Evolutionary conservation across 2,888 invertebrate genomes (phyloP), one percentile per base, ranked within the genome.

Genomic region (Scaptodrosophila latifasciaeformis): DNA sequence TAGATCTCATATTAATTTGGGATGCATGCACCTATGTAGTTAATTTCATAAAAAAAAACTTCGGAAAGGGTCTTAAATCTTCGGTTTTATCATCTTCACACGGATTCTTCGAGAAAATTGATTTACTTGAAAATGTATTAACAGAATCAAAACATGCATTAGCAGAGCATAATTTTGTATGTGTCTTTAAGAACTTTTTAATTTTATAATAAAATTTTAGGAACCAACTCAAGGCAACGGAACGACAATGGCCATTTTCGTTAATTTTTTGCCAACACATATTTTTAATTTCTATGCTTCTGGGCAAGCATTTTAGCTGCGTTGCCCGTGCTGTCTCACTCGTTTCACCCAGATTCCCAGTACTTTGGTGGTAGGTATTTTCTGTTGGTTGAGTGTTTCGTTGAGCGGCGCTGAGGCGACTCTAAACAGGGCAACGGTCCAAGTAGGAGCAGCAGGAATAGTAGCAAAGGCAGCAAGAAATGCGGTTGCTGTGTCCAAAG

Each of bases 401-500:
- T n/a, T n/a, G n/a, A n/a, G n/a, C 9, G 27, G 27, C 9, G 60
- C 50, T 34, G 62, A 17, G 13, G 37, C 59, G 53, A 60, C 65
- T 63, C 72, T 62, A 79, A 71, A 72, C 68, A 68, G 77, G 77
- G 80, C 72, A 75, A 60, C 53, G 67, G 65, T 67, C 70, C 70
- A 67, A 65, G 65, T 57, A 62, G 60, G 49, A 67, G 56, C 39
- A 6, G 13, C 12, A 43, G 43, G 7, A 43, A 54, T 6, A 48
- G 59, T 39, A 34, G 27, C 10, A 45, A 35, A 52, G 59, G 63
- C 62, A 62, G 56, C 72, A 76, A 77, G 77, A 81, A 81, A 74
- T 77, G 76, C 81, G 79, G 76, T 81, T 81, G 70, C 71, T 78
- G 79, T 81, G 81, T 81, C 75, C 76, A 81, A 77, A 81, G 81